Base-by-base conservation (phyloP, 1,140 invertebrate genomes). In the Pogonomyrmex californicus region DNA sequence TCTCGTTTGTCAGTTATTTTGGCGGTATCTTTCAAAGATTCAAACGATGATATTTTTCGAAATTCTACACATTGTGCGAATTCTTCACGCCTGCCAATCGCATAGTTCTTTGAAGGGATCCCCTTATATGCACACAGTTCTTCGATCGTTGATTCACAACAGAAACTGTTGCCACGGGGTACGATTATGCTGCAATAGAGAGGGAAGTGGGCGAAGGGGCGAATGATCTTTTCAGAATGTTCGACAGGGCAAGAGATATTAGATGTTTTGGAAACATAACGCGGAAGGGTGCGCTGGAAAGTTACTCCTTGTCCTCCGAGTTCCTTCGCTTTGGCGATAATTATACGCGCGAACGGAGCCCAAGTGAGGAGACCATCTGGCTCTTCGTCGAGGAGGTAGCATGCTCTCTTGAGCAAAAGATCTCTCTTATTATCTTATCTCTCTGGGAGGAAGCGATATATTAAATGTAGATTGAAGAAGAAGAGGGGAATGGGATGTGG, bases 11-110 rank as follows among this genome's bases (percentile, higher is more conserved):
- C 85, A 51, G 73, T 90, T 91, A 93, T 94, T 93, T 23, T 23
- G 23, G 23, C 23, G 23, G 23, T 23, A 23, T 23, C 23, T 23
- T 23, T 23, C 23, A 23, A 23, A 23, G 23, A 94, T 90, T 88
- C 86, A 92, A 93, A 93, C 91, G 92, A 91, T 90, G 91, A 91
- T 93, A 93, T 94, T 94, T 92, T 91, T 87, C 41, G 88, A 85
- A 86, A 87, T 88, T 14, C 63, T 36, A n/a, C 89, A 88, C 90
- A 93, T 94, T 94, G 92, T 94, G 86, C 89, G 85, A 88, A 94
- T 94, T 93, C 86, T 94, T 92, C 93, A 94, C 93, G 94, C 92
- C 93, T 94, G 93, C 90, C 93, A 94, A 93, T 94, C 93, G 90
- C 38, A 54, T 56, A 47, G 56, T 70, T 62, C 51, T 77, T 79